Evolutionary conservation across 1,140 invertebrate genomes (phyloP).

Genomic region (Augochlora pura): DNA sequence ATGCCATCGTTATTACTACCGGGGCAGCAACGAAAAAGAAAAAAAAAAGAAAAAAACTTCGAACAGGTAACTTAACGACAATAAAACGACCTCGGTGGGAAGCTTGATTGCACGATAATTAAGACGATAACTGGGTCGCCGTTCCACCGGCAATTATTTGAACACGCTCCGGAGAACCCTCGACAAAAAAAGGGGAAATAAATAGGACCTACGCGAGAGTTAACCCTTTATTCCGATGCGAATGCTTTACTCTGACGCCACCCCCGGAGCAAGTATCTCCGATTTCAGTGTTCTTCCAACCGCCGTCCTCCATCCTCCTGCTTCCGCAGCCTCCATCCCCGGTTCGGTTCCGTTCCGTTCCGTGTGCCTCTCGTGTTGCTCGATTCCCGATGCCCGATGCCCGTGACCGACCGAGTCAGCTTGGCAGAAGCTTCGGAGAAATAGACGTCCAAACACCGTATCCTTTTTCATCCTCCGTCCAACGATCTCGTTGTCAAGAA

Average conservation of each 20-base stretch:
- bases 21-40: background rate
- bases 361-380: background rate
- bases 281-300: background rate
- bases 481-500: background rate
- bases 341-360: background rate
- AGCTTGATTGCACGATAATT: constrained; percentile 4
- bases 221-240: constrained; percentile 21
- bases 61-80: background rate
- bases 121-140: constrained; percentile 18
- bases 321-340: background rate
- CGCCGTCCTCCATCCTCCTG: no score
- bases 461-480: background rate
- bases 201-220: background rate
- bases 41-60: background rate
- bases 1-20: background rate
- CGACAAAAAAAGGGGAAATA: background rate
- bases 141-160: constrained; percentile 17
- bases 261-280: background rate
- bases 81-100: background rate
- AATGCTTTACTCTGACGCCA: constrained; percentile 8
- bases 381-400: no score
- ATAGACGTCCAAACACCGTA: background rate
- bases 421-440: background rate
- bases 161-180: background rate
- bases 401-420: constrained; percentile 3